Conservation (phyloP, 2,113 vertebrate genomes). For the Crotalus viridis region DNA sequence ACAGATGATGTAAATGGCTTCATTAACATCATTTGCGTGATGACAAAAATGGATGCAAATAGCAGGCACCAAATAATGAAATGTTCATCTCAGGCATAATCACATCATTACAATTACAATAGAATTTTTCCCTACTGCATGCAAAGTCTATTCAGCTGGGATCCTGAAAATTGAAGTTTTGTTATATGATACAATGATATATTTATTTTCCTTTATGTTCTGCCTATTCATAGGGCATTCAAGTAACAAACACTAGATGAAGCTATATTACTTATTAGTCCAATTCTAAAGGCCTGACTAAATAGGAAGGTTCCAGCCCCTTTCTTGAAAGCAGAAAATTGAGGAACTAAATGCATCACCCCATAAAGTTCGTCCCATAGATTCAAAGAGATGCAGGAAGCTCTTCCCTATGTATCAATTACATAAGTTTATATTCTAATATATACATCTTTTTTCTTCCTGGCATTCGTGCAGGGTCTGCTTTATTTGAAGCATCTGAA, state of each 20-base stretch:
- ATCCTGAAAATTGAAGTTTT: background rate
- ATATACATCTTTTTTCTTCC: background rate
- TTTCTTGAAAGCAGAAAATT: background rate
- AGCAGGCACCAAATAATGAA: background rate
- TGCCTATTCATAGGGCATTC: background rate
- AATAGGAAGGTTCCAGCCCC: background rate
- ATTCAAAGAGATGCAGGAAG: background rate
- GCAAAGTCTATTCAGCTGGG: background rate
- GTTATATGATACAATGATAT: background rate
- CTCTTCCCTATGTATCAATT: background rate
- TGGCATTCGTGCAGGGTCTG: background rate
- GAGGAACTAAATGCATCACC: background rate
- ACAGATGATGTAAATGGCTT: background rate
- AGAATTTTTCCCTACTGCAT: background rate
- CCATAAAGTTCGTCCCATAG: background rate
- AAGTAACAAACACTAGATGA: background rate
- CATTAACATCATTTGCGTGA: background rate
- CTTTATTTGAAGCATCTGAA: background rate
- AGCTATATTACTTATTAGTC: background rate
- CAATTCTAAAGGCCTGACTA: background rate
- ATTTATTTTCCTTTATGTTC: background rate
- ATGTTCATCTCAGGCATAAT: background rate
- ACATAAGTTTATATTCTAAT: background rate
- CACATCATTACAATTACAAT: background rate
- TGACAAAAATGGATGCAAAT: background rate